A percentile compares a stretch with the other conserved stretches of the same genome.
Conservation (phyloP, 2,888 invertebrate genomes). For the Thymelicus lineola region DNA sequence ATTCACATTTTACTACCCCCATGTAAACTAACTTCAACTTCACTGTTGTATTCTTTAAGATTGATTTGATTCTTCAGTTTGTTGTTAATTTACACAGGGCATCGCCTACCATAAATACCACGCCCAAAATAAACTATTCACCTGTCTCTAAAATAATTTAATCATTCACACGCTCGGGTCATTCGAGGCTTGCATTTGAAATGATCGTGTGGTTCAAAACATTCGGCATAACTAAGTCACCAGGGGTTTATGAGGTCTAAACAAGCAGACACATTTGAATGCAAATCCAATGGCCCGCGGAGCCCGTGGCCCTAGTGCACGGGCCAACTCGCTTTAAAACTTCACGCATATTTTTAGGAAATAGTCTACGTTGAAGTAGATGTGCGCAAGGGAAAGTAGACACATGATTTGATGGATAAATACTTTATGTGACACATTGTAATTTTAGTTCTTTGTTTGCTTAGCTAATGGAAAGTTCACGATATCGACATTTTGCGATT, state of each 20-base stretch:
- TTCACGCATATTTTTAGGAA: slow-evolving; percentile 1
- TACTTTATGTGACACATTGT: no score
- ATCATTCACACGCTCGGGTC: neutral
- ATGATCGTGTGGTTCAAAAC: neutral
- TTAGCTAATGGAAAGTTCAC: no score
- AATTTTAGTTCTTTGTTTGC: no score
- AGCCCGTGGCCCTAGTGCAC: neutral
- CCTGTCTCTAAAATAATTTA: neutral
- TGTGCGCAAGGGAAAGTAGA: neutral
- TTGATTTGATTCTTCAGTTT: no score
- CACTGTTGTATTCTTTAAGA: no score
- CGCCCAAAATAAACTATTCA: no score
- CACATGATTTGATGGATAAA: no score
- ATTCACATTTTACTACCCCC: no score
- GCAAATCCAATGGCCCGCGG: slow-evolving; percentile 15
- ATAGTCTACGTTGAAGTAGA: neutral
- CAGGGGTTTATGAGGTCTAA: neutral
- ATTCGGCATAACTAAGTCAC: slow-evolving; percentile 2
- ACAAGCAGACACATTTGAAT: slow-evolving; percentile 25
- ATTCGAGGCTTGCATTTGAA: neutral
- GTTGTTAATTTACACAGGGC: no score
- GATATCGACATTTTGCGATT: no score
- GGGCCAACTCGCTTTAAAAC: neutral
- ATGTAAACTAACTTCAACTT: no score
- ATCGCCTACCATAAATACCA: no score